phyloP scores from a whole-genome alignment of 1,140 invertebrate species.

The Trypoxylus dichotomus region DNA sequence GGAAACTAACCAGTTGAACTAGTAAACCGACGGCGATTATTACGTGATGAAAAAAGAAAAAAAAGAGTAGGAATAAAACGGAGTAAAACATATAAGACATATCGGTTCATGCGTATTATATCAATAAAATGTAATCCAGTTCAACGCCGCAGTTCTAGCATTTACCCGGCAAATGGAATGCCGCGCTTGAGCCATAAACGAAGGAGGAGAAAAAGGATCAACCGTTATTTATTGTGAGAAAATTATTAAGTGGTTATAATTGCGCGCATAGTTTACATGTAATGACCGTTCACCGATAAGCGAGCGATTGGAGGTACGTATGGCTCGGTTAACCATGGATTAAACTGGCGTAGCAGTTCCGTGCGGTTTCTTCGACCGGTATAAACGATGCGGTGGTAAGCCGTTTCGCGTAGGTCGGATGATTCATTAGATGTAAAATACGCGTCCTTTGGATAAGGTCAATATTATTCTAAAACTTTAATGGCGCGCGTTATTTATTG shows the following conservation, averaged over 20 bases:
- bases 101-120: neutral
- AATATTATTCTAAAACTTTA: constrained; percentile 22
- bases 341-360: neutral
- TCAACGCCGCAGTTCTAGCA: neutral
- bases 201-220: neutral
- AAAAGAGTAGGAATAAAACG: neutral
- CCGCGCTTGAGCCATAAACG: neutral
- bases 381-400: neutral
- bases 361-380: neutral
- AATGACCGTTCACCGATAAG: neutral
- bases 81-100: neutral
- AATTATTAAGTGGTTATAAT: constrained; percentile 22
- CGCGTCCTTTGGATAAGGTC: constrained; percentile 1
- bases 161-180: neutral
- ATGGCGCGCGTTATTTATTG: neutral
- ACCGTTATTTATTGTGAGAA: constrained; percentile 13
- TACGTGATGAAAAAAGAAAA: neutral
- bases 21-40: neutral
- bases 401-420: neutral
- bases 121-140: neutral
- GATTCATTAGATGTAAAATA: neutral
- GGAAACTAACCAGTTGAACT: neutral
- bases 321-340: neutral
- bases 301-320: neutral
- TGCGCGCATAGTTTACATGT: constrained; percentile 8